These are phyloP conservation scores for Microctenopoma lineatum DNA, from an alignment of 2,797 vertebrate species.

Conservation along the genomic window DNA sequence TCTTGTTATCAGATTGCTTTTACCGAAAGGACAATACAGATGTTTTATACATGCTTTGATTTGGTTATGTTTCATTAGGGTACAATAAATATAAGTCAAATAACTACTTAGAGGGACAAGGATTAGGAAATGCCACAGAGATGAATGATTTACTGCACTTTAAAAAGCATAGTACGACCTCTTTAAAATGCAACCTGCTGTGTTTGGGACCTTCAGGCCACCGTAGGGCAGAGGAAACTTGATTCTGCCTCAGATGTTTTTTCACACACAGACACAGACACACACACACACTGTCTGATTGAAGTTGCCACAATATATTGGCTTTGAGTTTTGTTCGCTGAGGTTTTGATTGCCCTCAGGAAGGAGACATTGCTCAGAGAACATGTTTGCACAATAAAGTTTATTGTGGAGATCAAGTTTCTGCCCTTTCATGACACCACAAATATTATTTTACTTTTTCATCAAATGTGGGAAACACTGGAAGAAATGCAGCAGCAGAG, in stretches of 20 bases:
- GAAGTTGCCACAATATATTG: slow-evolving; percentile 38
- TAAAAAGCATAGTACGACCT: too few relatives aligned
- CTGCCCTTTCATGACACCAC: slow-evolving; percentile 1
- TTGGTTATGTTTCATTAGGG: too few relatives aligned
- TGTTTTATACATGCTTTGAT: too few relatives aligned
- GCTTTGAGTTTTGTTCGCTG: slow-evolving; percentile 25
- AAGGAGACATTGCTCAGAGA: slow-evolving; percentile 20
- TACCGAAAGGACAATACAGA: too few relatives aligned
- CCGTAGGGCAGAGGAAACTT: too few relatives aligned
- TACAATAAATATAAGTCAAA: too few relatives aligned
- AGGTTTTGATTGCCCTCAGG: slow-evolving; percentile 33
- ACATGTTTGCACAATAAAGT: slow-evolving; percentile 14
- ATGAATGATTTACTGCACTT: too few relatives aligned
- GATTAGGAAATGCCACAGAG: too few relatives aligned
- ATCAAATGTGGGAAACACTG: background rate
- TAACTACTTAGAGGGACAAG: too few relatives aligned
- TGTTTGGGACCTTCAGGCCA: too few relatives aligned
- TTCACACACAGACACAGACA: background rate
- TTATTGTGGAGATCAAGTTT: slow-evolving; percentile 29
- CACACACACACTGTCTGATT: slow-evolving; percentile 35
- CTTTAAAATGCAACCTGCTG: too few relatives aligned
- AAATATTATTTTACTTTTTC: slow-evolving; percentile 10
- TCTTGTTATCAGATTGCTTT: too few relatives aligned
- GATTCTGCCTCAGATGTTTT: background rate
- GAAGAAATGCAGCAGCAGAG: background rate